Evolutionary conservation across 2,888 invertebrate genomes (phyloP).

Genomic region (Platypus cylindrus): DNA sequence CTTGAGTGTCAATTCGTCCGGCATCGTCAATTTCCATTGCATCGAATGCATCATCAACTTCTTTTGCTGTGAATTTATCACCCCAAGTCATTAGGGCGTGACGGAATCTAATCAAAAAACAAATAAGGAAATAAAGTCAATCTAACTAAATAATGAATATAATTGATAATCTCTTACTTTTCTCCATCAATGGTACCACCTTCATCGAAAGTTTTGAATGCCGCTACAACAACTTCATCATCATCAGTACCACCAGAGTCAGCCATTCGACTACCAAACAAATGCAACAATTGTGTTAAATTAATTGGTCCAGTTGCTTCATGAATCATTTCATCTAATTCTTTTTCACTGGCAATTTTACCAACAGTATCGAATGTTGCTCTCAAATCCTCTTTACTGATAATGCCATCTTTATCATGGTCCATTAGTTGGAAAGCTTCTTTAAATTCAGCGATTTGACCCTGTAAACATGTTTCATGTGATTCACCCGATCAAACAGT

Average conservation of each 20-base stretch:
- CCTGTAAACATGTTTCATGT: slow-evolving; percentile 6
- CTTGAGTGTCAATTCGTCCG: slow-evolving; percentile 77
- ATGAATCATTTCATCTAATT: slow-evolving; percentile 79
- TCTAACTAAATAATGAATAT: background rate
- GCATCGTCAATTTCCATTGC: slow-evolving; percentile 87
- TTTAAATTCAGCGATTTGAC: slow-evolving; percentile 88
- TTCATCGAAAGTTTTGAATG: slow-evolving; percentile 86
- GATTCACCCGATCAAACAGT: background rate
- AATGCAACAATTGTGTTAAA: slow-evolving; percentile 85
- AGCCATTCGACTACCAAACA: slow-evolving; percentile 87
- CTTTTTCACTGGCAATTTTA: slow-evolving; percentile 79
- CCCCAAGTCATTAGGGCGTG: slow-evolving; percentile 88
- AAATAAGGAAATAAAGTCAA: background rate
- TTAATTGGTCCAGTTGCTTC: slow-evolving; percentile 84
- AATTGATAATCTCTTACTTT: slow-evolving; percentile 39
- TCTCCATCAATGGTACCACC: slow-evolving; percentile 82
- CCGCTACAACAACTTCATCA: slow-evolving; percentile 80
- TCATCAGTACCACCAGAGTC: slow-evolving; percentile 80
- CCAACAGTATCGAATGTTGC: slow-evolving; percentile 88
- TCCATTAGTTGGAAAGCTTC: slow-evolving; percentile 94
- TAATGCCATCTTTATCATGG: slow-evolving; percentile 72
- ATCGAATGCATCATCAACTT: slow-evolving; percentile 86
- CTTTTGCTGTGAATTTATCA: slow-evolving; percentile 79
- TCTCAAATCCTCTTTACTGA: slow-evolving; percentile 77
- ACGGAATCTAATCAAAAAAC: slow-evolving; percentile 49